A percentile compares a stretch with the other conserved stretches of the same genome.
These are phyloP conservation scores for Drosophila parabipectinata DNA, from an alignment of 1,140 invertebrate species.

Conservation along the genomic window DNA sequence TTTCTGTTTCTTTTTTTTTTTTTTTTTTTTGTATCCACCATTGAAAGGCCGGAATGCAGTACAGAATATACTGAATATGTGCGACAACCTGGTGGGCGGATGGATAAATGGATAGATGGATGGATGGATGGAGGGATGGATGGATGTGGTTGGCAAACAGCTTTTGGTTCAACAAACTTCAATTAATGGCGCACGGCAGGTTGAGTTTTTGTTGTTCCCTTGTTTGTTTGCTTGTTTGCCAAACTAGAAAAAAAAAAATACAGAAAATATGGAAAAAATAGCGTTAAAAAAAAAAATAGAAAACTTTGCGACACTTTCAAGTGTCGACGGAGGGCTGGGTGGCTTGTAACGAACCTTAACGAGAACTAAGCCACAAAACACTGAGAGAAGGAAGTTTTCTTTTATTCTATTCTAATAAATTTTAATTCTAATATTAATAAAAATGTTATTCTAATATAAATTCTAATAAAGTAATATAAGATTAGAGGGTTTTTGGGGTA, in stretches of 20 bases:
- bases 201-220: constrained; percentile 62
- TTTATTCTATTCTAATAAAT: no score
- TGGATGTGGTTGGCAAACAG: constrained; percentile 56
- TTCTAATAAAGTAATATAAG: no score
- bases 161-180: constrained; percentile 79
- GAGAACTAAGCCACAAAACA: constrained; percentile 35
- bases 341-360: constrained; percentile 53
- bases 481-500: no score
- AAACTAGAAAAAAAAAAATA: constrained; percentile 28
- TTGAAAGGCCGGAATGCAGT: constrained; percentile 19
- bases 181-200: constrained; percentile 67
- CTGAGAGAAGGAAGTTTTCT: background rate
- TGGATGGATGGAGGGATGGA: background rate
- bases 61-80: constrained; percentile 1
- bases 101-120: background rate
- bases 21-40: constrained; percentile 9
- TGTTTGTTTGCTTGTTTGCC: constrained; percentile 49
- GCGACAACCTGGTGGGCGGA: background rate
- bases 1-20: constrained; percentile 2
- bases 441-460: no score
- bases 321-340: constrained; percentile 48
- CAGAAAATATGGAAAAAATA: constrained; percentile 14
- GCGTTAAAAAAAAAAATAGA: constrained; percentile 17
- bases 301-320: constrained; percentile 74
- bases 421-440: no score